A percentile compares a stretch with the other conserved stretches of the same genome.
Evolutionary conservation across 2,113 vertebrate genomes (phyloP).

Genomic region (Emydocephalus ijimae): DNA sequence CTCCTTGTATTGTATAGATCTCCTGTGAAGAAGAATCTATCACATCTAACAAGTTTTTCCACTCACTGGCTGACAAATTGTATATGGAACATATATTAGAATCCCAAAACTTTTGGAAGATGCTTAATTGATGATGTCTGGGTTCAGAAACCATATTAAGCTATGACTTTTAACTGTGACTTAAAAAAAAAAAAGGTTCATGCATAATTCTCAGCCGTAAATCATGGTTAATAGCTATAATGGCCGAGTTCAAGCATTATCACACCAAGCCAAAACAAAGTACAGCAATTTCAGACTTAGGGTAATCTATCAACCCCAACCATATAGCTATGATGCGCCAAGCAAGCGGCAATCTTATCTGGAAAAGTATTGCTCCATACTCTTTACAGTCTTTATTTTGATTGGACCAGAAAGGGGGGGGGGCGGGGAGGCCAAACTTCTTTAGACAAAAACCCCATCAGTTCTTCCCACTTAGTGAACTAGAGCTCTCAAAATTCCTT

Average conservation of each 20-base stretch:
- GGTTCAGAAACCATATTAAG: not conserved
- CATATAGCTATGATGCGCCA: not conserved
- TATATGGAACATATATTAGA: not conserved
- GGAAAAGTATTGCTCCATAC: no score
- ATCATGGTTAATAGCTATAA: not conserved
- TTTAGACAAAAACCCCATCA: not conserved
- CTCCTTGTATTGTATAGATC: not conserved
- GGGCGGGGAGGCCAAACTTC: not conserved
- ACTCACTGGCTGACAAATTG: not conserved
- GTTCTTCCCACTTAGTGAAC: not conserved
- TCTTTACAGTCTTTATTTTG: not conserved
- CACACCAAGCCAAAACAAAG: not conserved
- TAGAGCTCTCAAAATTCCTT: not conserved
- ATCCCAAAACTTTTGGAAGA: not conserved
- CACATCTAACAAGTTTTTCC: not conserved
- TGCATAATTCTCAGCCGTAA: not conserved
- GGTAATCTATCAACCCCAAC: not conserved
- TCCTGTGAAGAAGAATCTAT: not conserved
- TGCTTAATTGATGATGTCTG: not conserved
- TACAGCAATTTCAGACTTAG: not conserved
- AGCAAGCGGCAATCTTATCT: not conserved
- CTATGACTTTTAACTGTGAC: not conserved
- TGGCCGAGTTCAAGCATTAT: not conserved
- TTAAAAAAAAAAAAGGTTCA: not conserved
- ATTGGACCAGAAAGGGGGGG: not conserved